These are phyloP conservation scores for Andrena minutula DNA, from an alignment of 2,888 invertebrate genomes.

Conservation along the genomic window DNA sequence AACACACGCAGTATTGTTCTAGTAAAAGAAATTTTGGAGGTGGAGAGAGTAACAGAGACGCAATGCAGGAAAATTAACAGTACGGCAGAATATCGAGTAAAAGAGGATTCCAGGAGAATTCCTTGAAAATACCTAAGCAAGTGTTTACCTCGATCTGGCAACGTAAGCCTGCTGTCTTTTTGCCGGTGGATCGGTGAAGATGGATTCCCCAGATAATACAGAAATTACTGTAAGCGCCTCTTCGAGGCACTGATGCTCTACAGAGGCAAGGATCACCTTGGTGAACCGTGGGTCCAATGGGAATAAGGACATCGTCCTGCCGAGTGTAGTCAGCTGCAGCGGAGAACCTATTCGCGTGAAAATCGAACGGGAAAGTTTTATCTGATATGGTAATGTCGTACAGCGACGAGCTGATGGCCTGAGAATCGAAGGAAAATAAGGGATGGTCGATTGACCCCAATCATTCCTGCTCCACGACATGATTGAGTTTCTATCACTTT, in stretches of 20 bases:
- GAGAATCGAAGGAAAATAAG: conserved; percentile 4
- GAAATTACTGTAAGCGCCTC: conserved; percentile 95
- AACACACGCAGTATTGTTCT: too few relatives aligned
- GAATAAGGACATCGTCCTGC: conserved; percentile 94
- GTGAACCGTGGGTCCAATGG: conserved; percentile 96
- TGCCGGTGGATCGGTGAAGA: conserved; percentile 91
- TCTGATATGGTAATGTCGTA: conserved; percentile 20
- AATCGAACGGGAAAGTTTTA: conserved; percentile 46
- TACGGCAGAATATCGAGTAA: neutral
- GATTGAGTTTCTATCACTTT: neutral
- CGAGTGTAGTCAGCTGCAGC: conserved; percentile 91
- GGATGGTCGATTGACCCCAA: conserved; percentile 10
- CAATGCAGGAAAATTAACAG: too few relatives aligned
- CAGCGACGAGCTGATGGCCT: neutral
- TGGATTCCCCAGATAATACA: conserved; percentile 94
- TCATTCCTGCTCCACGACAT: neutral
- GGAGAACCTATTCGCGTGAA: conserved; percentile 80
- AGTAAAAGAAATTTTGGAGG: too few relatives aligned
- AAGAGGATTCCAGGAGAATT: neutral
- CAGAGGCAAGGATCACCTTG: conserved; percentile 92
- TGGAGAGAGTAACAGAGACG: too few relatives aligned
- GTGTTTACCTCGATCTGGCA: conserved; percentile 87
- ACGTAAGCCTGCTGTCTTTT: conserved; percentile 92
- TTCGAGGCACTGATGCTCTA: conserved; percentile 91
- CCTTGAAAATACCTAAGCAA: neutral